Evolutionary conservation across 2,888 invertebrate species (phyloP).

Genomic region (Polylopha cassiicola): DNA sequence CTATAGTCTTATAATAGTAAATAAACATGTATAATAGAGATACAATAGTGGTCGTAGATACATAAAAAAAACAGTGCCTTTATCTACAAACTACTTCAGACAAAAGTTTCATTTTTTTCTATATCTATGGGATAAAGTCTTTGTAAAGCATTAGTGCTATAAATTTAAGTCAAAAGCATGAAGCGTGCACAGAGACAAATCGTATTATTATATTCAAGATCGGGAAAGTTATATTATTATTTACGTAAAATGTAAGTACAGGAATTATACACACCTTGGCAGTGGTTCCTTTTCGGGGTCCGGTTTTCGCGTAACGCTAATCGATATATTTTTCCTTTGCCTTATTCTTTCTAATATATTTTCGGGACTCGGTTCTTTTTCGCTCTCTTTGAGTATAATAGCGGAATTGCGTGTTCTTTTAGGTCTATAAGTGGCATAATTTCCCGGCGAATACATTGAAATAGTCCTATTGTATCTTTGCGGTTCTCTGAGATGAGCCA

Average conservation of each 20-base stretch:
- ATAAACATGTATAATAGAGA: conserved; percentile 13
- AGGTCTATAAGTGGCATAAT: conserved; percentile 71
- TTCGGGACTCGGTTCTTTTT: conserved; percentile 71
- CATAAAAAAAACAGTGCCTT: conserved; percentile 8
- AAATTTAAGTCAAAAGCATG: conserved; percentile 68
- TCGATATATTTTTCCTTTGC: conserved; percentile 69
- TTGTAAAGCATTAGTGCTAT: conserved; percentile 70
- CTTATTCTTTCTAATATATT: conserved; percentile 72
- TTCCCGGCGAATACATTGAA: conserved; percentile 71
- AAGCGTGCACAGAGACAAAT: conserved; percentile 73
- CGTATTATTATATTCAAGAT: conserved; percentile 54
- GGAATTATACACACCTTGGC: conserved; percentile 69
- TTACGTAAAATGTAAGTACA: conserved; percentile 60
- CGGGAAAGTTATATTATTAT: conserved; percentile 71
- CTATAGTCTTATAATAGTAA: conserved; percentile 10
- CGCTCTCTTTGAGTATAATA: conserved; percentile 69
- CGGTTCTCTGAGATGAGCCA: conserved; percentile 53
- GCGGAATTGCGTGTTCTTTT: conserved; percentile 70
- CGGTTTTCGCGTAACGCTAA: conserved; percentile 69
- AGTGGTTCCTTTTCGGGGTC: conserved; percentile 61
- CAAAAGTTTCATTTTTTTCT: conserved; percentile 8
- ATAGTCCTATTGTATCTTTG: conserved; percentile 66
- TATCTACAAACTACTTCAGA: conserved; percentile 10
- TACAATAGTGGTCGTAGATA: conserved; percentile 13
- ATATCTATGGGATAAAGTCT: conserved; percentile 37